Conservation (phyloP, 2,113 vertebrate species). For the Brachionichthys hirsutus region DNA sequence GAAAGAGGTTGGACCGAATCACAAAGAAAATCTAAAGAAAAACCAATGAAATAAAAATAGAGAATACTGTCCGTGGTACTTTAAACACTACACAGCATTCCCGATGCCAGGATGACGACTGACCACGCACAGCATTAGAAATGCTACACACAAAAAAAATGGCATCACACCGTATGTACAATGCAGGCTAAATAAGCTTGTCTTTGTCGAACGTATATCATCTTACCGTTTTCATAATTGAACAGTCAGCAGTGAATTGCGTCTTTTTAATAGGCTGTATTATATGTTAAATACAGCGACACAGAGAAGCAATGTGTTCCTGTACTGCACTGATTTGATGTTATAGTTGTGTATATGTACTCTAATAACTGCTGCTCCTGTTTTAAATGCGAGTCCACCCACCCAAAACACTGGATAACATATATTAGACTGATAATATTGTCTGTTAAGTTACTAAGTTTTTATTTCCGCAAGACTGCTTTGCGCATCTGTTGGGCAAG, state of each 20-base stretch:
- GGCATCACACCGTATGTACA: constrained; percentile 75
- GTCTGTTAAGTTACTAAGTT: constrained; percentile 78
- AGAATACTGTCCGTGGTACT: constrained; percentile 67
- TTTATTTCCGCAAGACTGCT: constrained; percentile 76
- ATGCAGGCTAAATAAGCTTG: constrained; percentile 72
- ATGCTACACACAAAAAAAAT: constrained; percentile 79
- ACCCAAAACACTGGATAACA: constrained; percentile 72
- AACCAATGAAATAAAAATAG: constrained; percentile 18
- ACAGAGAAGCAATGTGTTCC: constrained; percentile 73
- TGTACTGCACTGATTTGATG: constrained; percentile 75
- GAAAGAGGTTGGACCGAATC: constrained; percentile 63
- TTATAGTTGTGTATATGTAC: constrained; percentile 67
- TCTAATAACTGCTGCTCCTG: constrained; percentile 67
- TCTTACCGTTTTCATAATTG: constrained; percentile 62
- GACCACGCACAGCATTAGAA: constrained; percentile 71
- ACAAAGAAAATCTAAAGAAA: constrained; percentile 53
- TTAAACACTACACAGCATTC: constrained; percentile 74
- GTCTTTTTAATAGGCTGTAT: no score
- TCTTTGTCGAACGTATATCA: constrained; percentile 66
- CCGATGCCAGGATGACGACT: constrained; percentile 68
- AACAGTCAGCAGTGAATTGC: constrained; percentile 59
- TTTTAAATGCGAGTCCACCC: constrained; percentile 62
- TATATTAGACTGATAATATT: constrained; percentile 72
- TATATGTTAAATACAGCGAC: constrained; percentile 61
- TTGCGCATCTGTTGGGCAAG: constrained; percentile 75